Percentiles rank a stretch among this genome's conserved stretches.
Evolutionary conservation across 2,797 vertebrate species (phyloP).

Genomic region (Iguana delicatissima): DNA sequence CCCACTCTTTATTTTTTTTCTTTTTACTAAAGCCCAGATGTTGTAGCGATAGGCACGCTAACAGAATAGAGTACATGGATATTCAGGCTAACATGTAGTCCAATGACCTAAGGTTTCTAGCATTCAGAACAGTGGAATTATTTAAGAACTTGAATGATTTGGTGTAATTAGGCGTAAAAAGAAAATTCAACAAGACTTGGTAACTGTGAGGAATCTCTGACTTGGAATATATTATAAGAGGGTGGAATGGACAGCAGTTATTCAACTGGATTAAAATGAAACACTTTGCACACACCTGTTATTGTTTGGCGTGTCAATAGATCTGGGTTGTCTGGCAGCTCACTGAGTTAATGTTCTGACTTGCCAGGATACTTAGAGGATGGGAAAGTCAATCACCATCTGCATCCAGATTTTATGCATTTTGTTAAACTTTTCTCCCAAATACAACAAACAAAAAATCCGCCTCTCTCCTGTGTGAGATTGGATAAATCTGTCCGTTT

Average conservation of each 20-base stretch:
- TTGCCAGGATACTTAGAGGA: background rate
- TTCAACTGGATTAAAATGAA: slow-evolving; percentile 16
- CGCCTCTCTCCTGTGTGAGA: too few relatives aligned
- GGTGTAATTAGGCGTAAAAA: background rate
- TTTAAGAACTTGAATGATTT: background rate
- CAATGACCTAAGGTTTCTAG: fast-evolving
- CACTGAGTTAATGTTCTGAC: background rate
- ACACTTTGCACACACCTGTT: background rate
- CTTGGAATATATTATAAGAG: background rate
- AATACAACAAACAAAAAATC: too few relatives aligned
- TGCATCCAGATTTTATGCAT: too few relatives aligned
- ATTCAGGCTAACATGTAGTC: background rate
- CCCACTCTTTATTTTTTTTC: slow-evolving; percentile 1
- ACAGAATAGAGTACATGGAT: background rate
- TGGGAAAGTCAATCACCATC: background rate
- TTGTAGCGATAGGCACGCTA: fast-evolving
- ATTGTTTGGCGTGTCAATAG: background rate
- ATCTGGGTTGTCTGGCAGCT: background rate
- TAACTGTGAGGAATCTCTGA: slow-evolving; percentile 11
- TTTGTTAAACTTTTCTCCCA: too few relatives aligned
- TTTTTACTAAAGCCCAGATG: background rate
- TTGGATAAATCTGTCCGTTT: too few relatives aligned
- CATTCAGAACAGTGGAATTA: background rate
- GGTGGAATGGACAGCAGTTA: background rate
- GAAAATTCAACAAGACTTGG: slow-evolving; percentile 2